Base-by-base conservation (phyloP, 2,797 vertebrate genomes). In the Sphaeramia orbicularis region DNA sequence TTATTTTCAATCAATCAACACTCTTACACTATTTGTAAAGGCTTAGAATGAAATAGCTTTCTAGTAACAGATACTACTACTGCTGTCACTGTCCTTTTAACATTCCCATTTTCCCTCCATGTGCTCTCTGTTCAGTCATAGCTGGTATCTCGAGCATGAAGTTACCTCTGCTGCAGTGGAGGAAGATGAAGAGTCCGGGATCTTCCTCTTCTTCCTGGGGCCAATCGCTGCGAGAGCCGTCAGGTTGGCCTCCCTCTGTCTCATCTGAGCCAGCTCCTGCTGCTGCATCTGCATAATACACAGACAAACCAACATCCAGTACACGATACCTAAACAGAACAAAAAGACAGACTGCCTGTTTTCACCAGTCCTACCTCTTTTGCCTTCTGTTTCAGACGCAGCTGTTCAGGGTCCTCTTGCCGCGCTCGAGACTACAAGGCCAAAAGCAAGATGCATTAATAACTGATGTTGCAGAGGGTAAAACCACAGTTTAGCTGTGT, bases 381-480 rank as follows among this genome's bases (percentile, higher is more conserved):
- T 48, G 97, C 97, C 83, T 99, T 99, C 90, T 99, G 97, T 84
- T 99, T 99, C 84, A 99, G 90, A 65, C 96, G 90, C 80, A 99
- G 93, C 81, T 99, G 98, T 65, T 99, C 97, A 13, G 98, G 98
- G 84, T 99, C 98, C 89, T 99, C 98, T 92, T 99, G 98, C 69
- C 98, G 95, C 79, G 98, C 97, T 86, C 97, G 97, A 93, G 97
- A 99, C 98, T 99, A 63, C 19, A 69, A 74, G 19, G 63, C 16
- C 65, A 67, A 65, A 69, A 47, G 27, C 1, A 64, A 74, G 6
- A 57, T 2, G 37, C 43, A 44, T 72, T 43, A 45, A 21, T 57
- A 21, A 48, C 1, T 32, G 19, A 40, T 45, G 43, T 5, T 4
- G 4, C 15, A 10, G 60, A 43, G 16, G 41, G 9, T 41, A 10